phyloP scores from a whole-genome alignment of 2,113 vertebrate species.

The Calypte anna region DNA sequence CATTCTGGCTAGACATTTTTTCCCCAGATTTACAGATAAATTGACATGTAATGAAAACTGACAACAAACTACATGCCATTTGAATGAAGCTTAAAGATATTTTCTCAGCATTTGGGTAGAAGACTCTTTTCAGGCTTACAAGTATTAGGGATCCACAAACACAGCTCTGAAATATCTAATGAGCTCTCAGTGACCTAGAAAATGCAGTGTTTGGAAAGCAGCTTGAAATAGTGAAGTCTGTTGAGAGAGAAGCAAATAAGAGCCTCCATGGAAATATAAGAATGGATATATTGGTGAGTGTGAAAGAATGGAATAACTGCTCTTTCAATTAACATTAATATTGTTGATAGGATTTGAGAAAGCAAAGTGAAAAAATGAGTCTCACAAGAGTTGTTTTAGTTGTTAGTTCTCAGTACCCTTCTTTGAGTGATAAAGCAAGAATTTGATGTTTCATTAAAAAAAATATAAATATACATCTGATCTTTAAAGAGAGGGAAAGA shows the following conservation, averaged over 20 bases:
- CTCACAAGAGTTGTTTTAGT: not conserved
- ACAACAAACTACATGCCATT: slow-evolving; percentile 10
- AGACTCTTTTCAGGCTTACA: slow-evolving; percentile 58
- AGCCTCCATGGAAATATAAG: not conserved
- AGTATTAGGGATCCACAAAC: slow-evolving; percentile 47
- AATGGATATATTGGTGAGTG: not conserved
- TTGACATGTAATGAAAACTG: slow-evolving; percentile 20
- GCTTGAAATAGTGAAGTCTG: not conserved
- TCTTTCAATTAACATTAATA: not conserved
- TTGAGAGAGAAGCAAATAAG: not conserved
- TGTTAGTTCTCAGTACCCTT: not conserved
- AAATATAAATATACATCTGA: not conserved
- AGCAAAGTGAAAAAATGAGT: not conserved
- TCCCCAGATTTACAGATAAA: slow-evolving; percentile 38
- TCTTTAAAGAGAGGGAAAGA: slow-evolving; percentile 11
- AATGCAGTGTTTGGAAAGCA: slow-evolving; percentile 7
- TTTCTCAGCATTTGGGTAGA: slow-evolving; percentile 33
- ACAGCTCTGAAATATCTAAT: slow-evolving; percentile 62
- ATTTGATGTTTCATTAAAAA: not conserved
- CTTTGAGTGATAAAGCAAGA: not conserved
- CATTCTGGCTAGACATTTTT: not conserved
- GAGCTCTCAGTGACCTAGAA: slow-evolving; percentile 68
- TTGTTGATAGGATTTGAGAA: not conserved
- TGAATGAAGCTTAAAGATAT: slow-evolving; percentile 41
- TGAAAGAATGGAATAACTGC: not conserved